These are phyloP conservation scores for Tenodera sinensis DNA, from an alignment of 2,888 invertebrate species.

Conservation along the genomic window DNA sequence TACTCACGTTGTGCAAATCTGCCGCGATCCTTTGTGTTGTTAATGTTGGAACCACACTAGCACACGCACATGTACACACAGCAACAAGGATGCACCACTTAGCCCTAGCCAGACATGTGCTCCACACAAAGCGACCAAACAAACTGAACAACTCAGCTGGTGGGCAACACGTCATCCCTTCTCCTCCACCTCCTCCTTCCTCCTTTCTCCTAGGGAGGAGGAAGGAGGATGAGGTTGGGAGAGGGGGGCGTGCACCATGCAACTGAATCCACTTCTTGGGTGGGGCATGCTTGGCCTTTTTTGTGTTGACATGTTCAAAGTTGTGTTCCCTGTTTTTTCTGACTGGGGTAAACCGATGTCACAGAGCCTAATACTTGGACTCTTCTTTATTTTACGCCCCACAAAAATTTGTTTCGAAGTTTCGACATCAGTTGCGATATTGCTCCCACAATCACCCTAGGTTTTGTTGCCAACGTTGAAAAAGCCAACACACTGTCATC, in stretches of 20 bases:
- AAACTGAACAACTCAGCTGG: not conserved
- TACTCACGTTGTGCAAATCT: not conserved
- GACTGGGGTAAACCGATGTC: not conserved
- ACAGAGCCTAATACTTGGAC: not conserved
- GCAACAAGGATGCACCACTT: not conserved
- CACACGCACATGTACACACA: not conserved
- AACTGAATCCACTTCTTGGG: not conserved
- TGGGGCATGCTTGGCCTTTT: not conserved
- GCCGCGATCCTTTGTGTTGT: not conserved
- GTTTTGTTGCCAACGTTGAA: no score
- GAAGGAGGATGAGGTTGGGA: not conserved
- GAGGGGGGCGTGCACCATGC: not conserved
- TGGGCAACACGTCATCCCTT: not conserved
- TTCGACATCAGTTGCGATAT: no score
- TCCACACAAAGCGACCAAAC: not conserved
- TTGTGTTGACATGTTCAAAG: not conserved
- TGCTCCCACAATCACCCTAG: no score
- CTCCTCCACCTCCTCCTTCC: not conserved
- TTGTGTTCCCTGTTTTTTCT: not conserved
- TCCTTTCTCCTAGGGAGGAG: not conserved
- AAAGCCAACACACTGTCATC: no score
- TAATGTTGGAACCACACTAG: not conserved
- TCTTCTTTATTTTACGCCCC: no score
- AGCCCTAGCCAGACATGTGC: not conserved
- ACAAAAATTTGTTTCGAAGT: no score